Evolutionary conservation across 2,888 invertebrate genomes (phyloP), one percentile per base, ranked within the genome.

Genomic region (Cerceris rybyensis): DNA sequence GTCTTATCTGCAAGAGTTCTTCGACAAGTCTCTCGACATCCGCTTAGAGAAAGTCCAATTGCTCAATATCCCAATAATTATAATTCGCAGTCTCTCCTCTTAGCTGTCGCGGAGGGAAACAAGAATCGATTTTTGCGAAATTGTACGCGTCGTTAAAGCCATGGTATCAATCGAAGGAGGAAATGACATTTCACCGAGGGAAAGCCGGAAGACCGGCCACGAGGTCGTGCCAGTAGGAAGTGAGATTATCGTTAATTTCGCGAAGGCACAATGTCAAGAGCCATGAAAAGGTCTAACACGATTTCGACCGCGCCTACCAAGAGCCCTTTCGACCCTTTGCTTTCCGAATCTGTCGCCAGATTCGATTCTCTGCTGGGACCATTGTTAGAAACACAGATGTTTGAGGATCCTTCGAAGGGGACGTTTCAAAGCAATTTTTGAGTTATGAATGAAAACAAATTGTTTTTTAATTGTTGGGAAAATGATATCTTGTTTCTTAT

Each of bases 121-220:
- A 58, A 71, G 74, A 70, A 76, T 42, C 57, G 60, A 78, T 81
- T 81, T 85, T 85, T 81, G 78, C 61, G 63, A 75, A 82, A 82
- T 80, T 67, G 66, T 65, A 58, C 58, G 64, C 70, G 55, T n/a
- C 66, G 50, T 49, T 43, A 64, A 54, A 43, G 55, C 28, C 69
- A 65, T 67, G 67, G 78, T 80, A 73, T 78, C 72, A 80, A 80
- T 77, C 80, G 82, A 70, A 75, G 63, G 50, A 81, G 85, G 83
- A 88, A 88, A 78, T 87, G 82, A 86, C 86, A 87, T 88, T 87
- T 87, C 76, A 77, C 81, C 13, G 77, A 81, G 83, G 82, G 87
- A 89, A 89, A 88, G 86, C 83, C 86, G 88, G 89, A 89, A 88
- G 87, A 76, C 77, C 54, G 75, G 74, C 58, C 55, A 67, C 60